Base-by-base conservation (phyloP, 2,888 invertebrate genomes). In the Stictocephala bisonia region DNA sequence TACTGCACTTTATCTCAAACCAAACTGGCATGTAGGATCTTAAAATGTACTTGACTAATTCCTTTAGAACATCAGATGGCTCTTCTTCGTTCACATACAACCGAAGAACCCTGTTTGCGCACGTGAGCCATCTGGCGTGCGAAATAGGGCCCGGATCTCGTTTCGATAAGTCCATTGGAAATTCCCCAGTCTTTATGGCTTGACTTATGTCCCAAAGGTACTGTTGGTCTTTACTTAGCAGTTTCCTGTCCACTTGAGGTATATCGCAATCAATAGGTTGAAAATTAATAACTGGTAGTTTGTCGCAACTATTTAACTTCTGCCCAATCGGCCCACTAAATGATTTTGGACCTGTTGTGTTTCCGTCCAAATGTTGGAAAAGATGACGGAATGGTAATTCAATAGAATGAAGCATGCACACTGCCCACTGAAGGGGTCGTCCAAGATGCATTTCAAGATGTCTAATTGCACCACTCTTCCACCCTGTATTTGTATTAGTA, bases 151-250 rank as follows among this genome's bases (percentile, higher is more conserved):
- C 72, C 3, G 72, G 66, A 9, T 72, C 29, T 13, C 35, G 35
- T n/a, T 35, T 51, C 13, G 72, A 20, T 26, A 72, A 64, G 51
- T 76, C 74, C 20, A 50, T 29, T 50, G 67, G 29, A 53, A 35
- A 76, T 11, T 35, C 35, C 58, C 74, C 72, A 31, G 31, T 53
- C 20, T 70, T 53, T 56, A 76, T 58, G 35, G 74, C 66, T 18
- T 44, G 26, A 41, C 48, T 51, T 40, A 76, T 73, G 31, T 76
- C 73, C 13, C 48, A 60, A 41, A 76, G 53, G 58, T 76, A 76
- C 31, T 72, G 66, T 50, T 76, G 72, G 67, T 76, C 76, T 72
- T 66, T 74, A 53, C 74, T 74, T 13, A 72, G 56, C 27, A 67
- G 50, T 50, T 41, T 58, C 27, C 68, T 68, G 31, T 71, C 60